phyloP scores from a whole-genome alignment of 2,113 vertebrate genomes.

The Triplophysa dalaica region DNA sequence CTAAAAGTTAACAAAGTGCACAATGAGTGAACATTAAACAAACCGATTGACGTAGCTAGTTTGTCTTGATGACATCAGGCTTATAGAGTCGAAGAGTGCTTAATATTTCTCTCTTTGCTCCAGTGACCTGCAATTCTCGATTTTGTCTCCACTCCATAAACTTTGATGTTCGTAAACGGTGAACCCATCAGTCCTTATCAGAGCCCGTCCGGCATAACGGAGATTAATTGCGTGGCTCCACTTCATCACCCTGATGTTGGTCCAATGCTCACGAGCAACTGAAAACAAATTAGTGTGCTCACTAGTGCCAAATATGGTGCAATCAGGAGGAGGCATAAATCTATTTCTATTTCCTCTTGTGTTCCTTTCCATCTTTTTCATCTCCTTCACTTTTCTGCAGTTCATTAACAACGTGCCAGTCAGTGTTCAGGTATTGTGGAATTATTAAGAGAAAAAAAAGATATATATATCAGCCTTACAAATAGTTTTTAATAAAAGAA shows the following conservation, averaged over 20 bases:
- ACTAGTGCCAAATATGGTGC: constrained; percentile 57
- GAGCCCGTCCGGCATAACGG: constrained; percentile 63
- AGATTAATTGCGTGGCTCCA: constrained; percentile 70
- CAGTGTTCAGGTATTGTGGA: constrained; percentile 41
- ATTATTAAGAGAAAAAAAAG: neutral
- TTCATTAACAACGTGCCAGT: constrained; percentile 23
- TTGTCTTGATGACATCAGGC: constrained; percentile 21
- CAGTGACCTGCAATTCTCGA: constrained; percentile 60
- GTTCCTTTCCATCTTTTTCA: constrained; percentile 38
- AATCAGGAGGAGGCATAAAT: constrained; percentile 61
- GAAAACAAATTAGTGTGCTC: constrained; percentile 57
- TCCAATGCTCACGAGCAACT: constrained; percentile 23
- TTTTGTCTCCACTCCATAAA: constrained; percentile 69
- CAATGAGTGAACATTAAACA: constrained; percentile 4
- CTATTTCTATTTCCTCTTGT: constrained; percentile 36
- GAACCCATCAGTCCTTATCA: constrained; percentile 72
- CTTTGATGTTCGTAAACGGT: constrained; percentile 71
- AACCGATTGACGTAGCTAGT: constrained; percentile 4
- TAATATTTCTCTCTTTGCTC: constrained; percentile 62
- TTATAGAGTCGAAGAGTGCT: constrained; percentile 58
- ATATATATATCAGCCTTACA: too few species aligned
- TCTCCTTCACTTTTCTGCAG: neutral
- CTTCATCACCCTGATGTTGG: constrained; percentile 55
- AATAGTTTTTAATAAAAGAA: too few species aligned
- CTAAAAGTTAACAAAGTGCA: neutral